Base-by-base conservation (phyloP, 2,888 invertebrate genomes). In the Spodoptera littoralis region DNA sequence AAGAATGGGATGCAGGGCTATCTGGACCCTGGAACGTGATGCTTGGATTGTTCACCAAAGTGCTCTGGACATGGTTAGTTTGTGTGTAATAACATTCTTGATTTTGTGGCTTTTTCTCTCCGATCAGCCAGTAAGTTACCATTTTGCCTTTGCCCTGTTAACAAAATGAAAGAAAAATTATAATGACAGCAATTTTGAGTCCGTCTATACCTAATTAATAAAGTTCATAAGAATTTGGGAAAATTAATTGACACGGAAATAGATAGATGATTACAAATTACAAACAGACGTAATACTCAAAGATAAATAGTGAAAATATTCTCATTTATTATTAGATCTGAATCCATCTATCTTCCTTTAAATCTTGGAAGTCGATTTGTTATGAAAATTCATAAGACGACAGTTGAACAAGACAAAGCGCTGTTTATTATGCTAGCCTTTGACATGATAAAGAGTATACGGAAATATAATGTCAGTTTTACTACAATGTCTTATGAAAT, bases 61-160 rank as follows among this genome's bases (percentile, higher is more conserved):
- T 79, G 18, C 75, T 82, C 61, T 88, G 87, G 5, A 67, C 72
- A 46, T 85, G 72, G 49, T 86, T 88, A 1, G 79, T 79, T 64
- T 79, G 76, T 44, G 83, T 84, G 11, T 85, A 81, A 12, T 80
- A 70, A 11, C 77, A 78, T 12, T 81, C 74, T 22, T 86, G 79
- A 46, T 83, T 81, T 50, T 65, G 72, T 4, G 84, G 70, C 24
- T 69, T 88, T 81, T 96, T 95, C 83, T 98, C 98, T 12, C 98
- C 97, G 44, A 96, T 93, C 60, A 98, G 91, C 98, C 98, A 98
- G 85, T 98, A 98, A 0, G 98, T 98, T 42, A 96, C 96, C 97
- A 98, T 97, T 84, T 96, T 97, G 1, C 98, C 98, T 92, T 98
- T 98, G 1, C 98, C 98, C 97, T 98, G 90, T 51, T 88, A 88